A percentile compares a stretch with the other conserved stretches of the same genome.
phyloP scores from a whole-genome alignment of 2,113 vertebrate species.

The Baryphthengus martii region DNA sequence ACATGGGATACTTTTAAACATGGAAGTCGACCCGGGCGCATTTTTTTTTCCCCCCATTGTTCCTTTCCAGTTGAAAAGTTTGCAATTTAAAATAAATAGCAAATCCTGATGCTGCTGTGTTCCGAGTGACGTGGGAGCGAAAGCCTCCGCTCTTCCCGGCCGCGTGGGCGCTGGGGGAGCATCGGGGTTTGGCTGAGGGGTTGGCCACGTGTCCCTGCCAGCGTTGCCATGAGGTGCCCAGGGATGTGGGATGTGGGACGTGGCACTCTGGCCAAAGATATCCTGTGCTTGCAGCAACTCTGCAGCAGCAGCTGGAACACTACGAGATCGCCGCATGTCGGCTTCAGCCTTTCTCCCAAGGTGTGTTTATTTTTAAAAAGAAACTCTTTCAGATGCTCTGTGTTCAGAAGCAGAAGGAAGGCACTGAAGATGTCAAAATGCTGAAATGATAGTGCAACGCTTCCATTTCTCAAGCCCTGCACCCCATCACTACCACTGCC shows the following conservation, averaged over 20 bases:
- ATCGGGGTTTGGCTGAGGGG: rapidly evolving
- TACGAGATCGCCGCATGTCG: rapidly evolving
- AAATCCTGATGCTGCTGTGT: not conserved
- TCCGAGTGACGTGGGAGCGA: not conserved
- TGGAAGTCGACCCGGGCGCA: not conserved
- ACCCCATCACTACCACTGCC: rapidly evolving
- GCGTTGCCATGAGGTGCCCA: not conserved
- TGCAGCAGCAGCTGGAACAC: not conserved
- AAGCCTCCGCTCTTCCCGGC: rapidly evolving
- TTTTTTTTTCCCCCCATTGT: constrained; percentile 7
- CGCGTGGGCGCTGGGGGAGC: rapidly evolving
- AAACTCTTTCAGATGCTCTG: not conserved
- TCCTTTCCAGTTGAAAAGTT: constrained; percentile 47
- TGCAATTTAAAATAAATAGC: constrained; percentile 24
- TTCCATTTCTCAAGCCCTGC: not conserved
- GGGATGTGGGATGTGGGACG: not conserved
- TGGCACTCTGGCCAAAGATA: not conserved
- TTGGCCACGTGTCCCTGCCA: not conserved
- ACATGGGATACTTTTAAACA: not conserved
- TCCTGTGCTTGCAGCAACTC: rapidly evolving
- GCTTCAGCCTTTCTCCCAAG: not conserved
- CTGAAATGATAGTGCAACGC: not conserved
- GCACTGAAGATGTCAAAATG: not conserved
- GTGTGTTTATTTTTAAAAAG: not conserved
- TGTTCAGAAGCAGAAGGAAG: not conserved